Base-by-base conservation (phyloP, 2,113 vertebrate genomes). In the Thalassoma bifasciatum region DNA sequence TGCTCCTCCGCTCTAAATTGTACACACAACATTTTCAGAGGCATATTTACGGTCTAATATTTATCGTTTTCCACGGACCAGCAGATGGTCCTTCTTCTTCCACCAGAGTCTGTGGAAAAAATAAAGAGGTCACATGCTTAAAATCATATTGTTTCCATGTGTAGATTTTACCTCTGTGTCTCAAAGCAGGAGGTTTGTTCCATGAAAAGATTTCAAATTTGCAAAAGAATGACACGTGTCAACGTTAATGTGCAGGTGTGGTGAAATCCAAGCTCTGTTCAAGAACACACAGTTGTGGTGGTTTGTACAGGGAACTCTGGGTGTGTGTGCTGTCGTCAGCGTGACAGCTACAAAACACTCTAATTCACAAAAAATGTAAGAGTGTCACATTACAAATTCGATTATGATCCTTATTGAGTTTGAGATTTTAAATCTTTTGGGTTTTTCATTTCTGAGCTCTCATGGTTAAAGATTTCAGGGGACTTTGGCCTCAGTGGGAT, bases 221-320 rank as follows among this genome's bases (percentile, higher is more conserved):
- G 30, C 57, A 64, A 75, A 76, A 82, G 65, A 85, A 79, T 66
- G 67, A 74, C 69, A 70, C 58, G 76, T 57, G 69, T 79, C 82
- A 74, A 74, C 66, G 74, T 9, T 63, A 75, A 49, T 11, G 37
- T 73, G 70, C 73, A 72, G 75, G 78, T 87, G 82, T 87, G 84
- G 77, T 89, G 86, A 80, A 66, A 85, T 82, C 71, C 72, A 37
- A 12, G 37, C 44, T 81, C 71, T 52, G 62, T 84, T 82, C 63
- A 64, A 62, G 66, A 60, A 42, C 67, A 60, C 52, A 34, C 34
- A 65, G 50, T 54, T 53, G 38, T 66, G 10, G 50, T 75, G 68
- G 69, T 69, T 84, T 87, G 77, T 21, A 67, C 49, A 61, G 34
- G 71, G 68, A 85, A 65, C 79, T 72, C 77, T 84, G 78, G 36